phyloP scores from a whole-genome alignment of 2,797 vertebrate species.

The Lacerta bilineata region DNA sequence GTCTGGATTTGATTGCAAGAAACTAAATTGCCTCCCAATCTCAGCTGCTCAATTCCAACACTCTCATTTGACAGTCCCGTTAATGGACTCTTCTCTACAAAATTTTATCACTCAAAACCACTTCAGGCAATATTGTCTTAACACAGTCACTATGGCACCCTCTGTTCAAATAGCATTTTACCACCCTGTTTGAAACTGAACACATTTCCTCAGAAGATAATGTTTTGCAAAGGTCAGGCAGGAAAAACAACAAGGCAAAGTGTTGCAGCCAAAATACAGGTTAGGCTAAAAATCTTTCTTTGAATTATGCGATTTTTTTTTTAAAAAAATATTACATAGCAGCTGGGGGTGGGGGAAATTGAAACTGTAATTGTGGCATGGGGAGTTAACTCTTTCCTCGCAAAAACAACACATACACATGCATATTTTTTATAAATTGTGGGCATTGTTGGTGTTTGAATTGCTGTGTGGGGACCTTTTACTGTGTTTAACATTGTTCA shows the following conservation, averaged over 20 bases:
- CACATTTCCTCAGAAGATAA: constrained; percentile 46
- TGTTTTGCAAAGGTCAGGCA: constrained; percentile 60
- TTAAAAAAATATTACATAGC: not conserved
- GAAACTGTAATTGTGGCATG: not conserved
- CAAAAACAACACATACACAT: not conserved
- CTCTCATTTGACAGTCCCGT: constrained; percentile 65
- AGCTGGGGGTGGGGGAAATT: not conserved
- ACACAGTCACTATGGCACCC: constrained; percentile 41
- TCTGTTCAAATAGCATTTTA: constrained; percentile 58
- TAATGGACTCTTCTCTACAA: constrained; percentile 59
- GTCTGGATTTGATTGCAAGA: constrained; percentile 42
- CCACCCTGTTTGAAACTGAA: constrained; percentile 51
- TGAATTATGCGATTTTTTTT: not conserved
- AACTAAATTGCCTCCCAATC: constrained; percentile 63
- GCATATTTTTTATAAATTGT: too few relatives aligned
- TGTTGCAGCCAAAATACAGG: not conserved
- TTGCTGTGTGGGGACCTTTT: too few relatives aligned
- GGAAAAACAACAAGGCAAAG: constrained; percentile 51
- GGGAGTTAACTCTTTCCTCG: not conserved
- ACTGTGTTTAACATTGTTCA: too few relatives aligned
- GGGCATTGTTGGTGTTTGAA: too few relatives aligned
- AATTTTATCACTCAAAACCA: constrained; percentile 69
- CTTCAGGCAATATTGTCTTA: constrained; percentile 65
- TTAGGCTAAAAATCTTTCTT: not conserved
- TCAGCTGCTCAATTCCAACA: constrained; percentile 65